These are phyloP conservation scores for Leiothrix lutea DNA, from an alignment of 2,113 vertebrate genomes.

Conservation along the genomic window DNA sequence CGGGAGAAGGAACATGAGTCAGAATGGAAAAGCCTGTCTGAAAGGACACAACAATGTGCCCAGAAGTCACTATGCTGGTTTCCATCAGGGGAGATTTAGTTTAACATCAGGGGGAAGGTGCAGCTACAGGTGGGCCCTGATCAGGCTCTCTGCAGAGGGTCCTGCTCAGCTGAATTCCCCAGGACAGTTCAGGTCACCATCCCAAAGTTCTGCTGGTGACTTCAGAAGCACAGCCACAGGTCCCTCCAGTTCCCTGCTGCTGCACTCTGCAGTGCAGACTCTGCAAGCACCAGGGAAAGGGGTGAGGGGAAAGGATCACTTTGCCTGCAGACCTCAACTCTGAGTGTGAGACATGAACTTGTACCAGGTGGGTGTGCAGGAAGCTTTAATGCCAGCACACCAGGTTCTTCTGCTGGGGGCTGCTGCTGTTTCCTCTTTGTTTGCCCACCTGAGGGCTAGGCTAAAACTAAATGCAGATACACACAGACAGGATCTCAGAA, in stretches of 20 bases:
- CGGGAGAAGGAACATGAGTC: not conserved
- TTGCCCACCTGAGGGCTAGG: not conserved
- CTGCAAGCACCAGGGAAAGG: not conserved
- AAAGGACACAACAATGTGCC: fast-evolving
- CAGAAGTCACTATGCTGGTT: not conserved
- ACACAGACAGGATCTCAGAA: not conserved
- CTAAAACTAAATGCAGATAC: not conserved
- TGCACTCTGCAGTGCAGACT: not conserved
- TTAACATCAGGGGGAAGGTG: not conserved
- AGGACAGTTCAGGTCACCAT: not conserved
- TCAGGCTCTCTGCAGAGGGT: not conserved
- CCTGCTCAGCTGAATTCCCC: not conserved
- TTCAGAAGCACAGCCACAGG: not conserved
- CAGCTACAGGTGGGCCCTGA: not conserved
- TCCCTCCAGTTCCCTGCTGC: not conserved
- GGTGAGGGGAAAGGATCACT: not conserved
- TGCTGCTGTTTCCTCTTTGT: not conserved
- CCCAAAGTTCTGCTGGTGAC: not conserved
- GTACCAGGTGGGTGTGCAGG: not conserved
- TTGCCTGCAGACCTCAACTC: not conserved
- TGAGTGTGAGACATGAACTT: not conserved
- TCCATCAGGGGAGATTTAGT: not conserved
- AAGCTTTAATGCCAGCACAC: not conserved
- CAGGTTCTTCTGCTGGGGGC: not conserved
- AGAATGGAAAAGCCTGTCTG: not conserved